Evolutionary conservation across 2,888 invertebrate genomes (phyloP).

Genomic region (Oxyscelio sp.): DNA sequence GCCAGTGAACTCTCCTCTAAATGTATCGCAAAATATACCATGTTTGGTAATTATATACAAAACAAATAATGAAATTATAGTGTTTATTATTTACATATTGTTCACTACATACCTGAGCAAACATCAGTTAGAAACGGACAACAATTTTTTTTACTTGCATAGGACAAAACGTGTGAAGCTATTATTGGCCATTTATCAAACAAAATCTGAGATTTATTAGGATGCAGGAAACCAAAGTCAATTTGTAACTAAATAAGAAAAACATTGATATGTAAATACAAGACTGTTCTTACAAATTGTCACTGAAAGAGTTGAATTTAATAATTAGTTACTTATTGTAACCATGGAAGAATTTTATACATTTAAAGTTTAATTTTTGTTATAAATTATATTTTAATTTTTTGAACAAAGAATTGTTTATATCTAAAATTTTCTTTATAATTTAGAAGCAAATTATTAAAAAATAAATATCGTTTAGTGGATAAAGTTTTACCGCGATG

Average conservation of each 20-base stretch:
- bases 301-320: too few relatives aligned
- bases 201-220: background rate
- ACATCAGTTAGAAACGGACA: background rate
- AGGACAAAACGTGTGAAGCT: background rate
- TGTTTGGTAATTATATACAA: background rate
- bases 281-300: background rate
- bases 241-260: background rate
- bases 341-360: too few relatives aligned
- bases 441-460: too few relatives aligned
- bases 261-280: background rate
- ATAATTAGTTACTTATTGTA: background rate
- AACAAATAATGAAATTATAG: too few relatives aligned
- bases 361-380: too few relatives aligned
- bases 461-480: too few relatives aligned
- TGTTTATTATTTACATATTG: background rate
- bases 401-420: too few relatives aligned
- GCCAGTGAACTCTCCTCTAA: slow-evolving; percentile 5
- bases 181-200: background rate
- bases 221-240: background rate
- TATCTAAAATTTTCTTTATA: too few relatives aligned
- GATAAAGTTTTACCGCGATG: too few relatives aligned
- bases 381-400: too few relatives aligned
- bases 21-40: background rate
- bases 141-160: background rate
- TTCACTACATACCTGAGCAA: background rate